A percentile compares a stretch with the other conserved stretches of the same genome.
Evolutionary conservation across 2,888 invertebrate species (phyloP).

Genomic region (Ferdinandea cuprea): DNA sequence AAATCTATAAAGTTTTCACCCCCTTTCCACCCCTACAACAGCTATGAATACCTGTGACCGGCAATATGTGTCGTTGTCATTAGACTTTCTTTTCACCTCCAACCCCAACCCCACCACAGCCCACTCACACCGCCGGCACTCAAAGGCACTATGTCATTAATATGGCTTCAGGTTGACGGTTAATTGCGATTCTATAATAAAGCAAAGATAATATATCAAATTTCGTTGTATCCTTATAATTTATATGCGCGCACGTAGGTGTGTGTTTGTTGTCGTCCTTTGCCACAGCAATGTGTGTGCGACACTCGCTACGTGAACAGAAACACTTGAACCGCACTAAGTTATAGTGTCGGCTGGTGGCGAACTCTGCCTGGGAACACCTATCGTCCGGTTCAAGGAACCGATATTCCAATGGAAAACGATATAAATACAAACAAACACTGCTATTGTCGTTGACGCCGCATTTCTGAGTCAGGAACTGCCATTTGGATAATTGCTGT

Average conservation of each 20-base stretch:
- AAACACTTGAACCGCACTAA: conserved; percentile 39
- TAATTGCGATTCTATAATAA: conserved; percentile 71
- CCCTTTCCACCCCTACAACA: too few species aligned
- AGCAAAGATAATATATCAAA: conserved; percentile 67
- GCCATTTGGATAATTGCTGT: conserved; percentile 71
- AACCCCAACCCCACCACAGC: neutral
- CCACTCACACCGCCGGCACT: neutral
- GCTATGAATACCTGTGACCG: too few species aligned
- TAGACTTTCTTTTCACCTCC: neutral
- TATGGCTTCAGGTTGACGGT: conserved; percentile 71
- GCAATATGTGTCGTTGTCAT: conserved; percentile 5
- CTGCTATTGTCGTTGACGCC: neutral
- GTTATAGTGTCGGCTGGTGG: conserved; percentile 31
- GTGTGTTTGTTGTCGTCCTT: conserved; percentile 1
- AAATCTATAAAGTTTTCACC: too few species aligned
- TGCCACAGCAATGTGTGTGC: neutral
- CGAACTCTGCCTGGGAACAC: conserved; percentile 49
- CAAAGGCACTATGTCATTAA: conserved; percentile 44
- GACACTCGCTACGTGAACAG: conserved; percentile 23
- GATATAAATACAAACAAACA: conserved; percentile 26
- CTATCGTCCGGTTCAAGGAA: conserved; percentile 56
- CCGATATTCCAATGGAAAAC: conserved; percentile 42
- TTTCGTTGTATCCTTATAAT: conserved; percentile 64
- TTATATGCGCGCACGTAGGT: conserved; percentile 24
- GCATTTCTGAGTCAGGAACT: conserved; percentile 54